phyloP scores from a whole-genome alignment of 2,113 vertebrate genomes.

The Edolisoma coerulescens region DNA sequence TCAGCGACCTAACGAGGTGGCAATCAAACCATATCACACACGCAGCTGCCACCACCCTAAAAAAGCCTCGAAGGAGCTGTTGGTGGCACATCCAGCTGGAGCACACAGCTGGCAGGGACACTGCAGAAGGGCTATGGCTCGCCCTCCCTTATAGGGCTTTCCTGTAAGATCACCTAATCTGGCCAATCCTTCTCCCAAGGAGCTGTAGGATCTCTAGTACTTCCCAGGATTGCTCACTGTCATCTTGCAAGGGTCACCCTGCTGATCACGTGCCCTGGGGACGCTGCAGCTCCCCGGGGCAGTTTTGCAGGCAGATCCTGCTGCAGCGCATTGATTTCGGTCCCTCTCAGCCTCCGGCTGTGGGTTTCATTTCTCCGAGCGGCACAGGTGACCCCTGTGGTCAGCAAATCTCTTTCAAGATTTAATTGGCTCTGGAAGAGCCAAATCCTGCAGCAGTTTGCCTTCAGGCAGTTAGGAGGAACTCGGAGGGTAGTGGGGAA shows the following conservation, averaged over 20 bases:
- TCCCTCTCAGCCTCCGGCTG: not conserved
- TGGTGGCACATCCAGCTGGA: not conserved
- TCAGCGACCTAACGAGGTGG: fast-evolving
- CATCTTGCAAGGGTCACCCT: not conserved
- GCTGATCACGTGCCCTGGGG: not conserved
- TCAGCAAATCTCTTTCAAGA: not conserved
- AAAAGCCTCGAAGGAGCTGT: not conserved
- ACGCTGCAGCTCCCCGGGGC: not conserved
- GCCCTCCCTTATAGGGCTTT: not conserved
- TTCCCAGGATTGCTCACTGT: not conserved
- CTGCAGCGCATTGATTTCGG: not conserved
- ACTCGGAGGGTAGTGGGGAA: fast-evolving
- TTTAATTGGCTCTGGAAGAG: not conserved
- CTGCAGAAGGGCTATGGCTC: not conserved
- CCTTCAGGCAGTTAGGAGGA: not conserved
- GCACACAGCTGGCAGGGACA: not conserved
- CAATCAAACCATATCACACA: not conserved
- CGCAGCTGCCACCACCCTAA: not conserved
- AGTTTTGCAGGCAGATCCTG: not conserved
- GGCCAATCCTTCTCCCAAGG: not conserved
- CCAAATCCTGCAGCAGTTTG: not conserved
- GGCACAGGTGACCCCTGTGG: not conserved
- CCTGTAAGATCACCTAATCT: not conserved
- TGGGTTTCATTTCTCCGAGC: not conserved
- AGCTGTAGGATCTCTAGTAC: not conserved